A percentile compares a stretch with the other conserved stretches of the same genome.
These are phyloP conservation scores for Macroteleia sp. DNA, from an alignment of 2,888 invertebrate genomes.

Conservation along the genomic window DNA sequence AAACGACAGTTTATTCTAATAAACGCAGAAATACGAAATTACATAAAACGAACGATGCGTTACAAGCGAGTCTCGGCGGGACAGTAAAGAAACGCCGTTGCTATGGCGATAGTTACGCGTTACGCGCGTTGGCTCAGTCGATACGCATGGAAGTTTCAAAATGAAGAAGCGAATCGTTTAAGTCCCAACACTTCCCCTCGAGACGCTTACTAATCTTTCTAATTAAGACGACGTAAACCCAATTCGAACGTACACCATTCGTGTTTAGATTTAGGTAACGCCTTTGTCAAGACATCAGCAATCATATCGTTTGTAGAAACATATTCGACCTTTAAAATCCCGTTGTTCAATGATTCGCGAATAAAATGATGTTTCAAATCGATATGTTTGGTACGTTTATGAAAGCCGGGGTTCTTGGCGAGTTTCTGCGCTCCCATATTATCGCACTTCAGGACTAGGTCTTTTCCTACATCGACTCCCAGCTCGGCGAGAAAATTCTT, in stretches of 20 bases:
- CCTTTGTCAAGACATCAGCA: conserved; percentile 2
- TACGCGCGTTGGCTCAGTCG: no score
- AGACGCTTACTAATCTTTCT: no score
- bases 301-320: conserved; percentile 6
- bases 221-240: not conserved
- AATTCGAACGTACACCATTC: not conserved
- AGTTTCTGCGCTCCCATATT: conserved; percentile 1
- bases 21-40: no score
- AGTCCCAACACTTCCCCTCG: no score
- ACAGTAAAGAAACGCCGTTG: no score
- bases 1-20: no score
- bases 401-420: not conserved
- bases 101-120: no score
- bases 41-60: no score
- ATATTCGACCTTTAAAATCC: not conserved
- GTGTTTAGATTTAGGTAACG: conserved; percentile 2
- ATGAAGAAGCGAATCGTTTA: no score
- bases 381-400: conserved; percentile 12
- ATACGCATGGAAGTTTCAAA: no score
- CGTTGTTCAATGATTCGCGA: not conserved
- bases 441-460: not conserved
- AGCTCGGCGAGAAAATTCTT: not conserved
- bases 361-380: conserved; percentile 5
- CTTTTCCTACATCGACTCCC: not conserved
- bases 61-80: no score